These are phyloP conservation scores for Drepanosiphum platanoidis DNA, from an alignment of 2,888 invertebrate genomes.

Conservation along the genomic window DNA sequence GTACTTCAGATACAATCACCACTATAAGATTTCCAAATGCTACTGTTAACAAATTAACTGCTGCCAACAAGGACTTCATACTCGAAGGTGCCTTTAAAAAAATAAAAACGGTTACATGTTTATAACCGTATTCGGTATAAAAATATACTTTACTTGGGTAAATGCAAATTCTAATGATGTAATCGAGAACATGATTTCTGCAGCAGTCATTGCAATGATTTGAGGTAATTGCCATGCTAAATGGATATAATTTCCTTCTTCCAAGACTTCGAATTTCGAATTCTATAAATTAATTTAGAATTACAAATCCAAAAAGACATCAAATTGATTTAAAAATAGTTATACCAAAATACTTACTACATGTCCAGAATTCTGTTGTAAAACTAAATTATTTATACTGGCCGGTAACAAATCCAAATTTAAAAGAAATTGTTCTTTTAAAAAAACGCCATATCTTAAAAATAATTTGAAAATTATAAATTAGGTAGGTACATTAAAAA, in stretches of 20 bases:
- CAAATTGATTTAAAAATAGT: background rate
- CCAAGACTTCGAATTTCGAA: conserved; percentile 67
- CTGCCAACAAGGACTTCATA: conserved; percentile 95
- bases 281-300: conserved; percentile 10
- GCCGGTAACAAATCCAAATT: conserved; percentile 67
- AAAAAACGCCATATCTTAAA: conserved; percentile 62
- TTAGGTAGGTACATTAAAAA: background rate
- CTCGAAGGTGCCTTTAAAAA: conserved; percentile 78
- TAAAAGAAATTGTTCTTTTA: conserved; percentile 67
- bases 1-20: conserved; percentile 83
- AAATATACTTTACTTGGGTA: conserved; percentile 72
- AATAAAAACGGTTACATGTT: background rate
- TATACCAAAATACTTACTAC: conserved; percentile 35
- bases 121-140: background rate
- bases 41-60: conserved; percentile 91
- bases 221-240: conserved; percentile 91
- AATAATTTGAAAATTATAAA: background rate
- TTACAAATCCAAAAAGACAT: background rate
- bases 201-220: conserved; percentile 90
- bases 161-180: conserved; percentile 96
- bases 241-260: conserved; percentile 77
- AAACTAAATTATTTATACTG: conserved; percentile 68
- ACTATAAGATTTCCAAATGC: conserved; percentile 95
- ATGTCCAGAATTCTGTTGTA: conserved; percentile 37
- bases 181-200: conserved; percentile 95